A percentile compares a stretch with the other conserved stretches of the same genome.
These are phyloP conservation scores for Tragelaphus strepsiceros DNA, from an alignment of 2,113 vertebrate genomes.

Conservation along the genomic window DNA sequence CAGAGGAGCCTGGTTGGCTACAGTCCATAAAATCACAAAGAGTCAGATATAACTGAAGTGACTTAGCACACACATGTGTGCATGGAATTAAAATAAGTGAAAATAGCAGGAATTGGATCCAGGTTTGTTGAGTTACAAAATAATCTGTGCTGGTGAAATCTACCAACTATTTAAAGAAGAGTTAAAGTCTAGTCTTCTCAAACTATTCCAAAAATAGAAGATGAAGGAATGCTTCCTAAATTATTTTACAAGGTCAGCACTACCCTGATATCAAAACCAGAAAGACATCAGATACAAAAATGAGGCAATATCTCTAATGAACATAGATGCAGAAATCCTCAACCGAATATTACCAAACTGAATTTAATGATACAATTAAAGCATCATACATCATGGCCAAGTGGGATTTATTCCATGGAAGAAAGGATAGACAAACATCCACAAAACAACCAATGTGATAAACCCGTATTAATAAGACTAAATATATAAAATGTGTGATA, in stretches of 20 bases:
- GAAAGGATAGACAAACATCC: not conserved
- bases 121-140: conserved; percentile 2
- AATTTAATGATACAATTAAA: not conserved
- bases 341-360: not conserved
- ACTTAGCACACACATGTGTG: not conserved
- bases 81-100: not conserved
- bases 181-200: not conserved
- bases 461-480: too few species aligned
- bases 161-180: not conserved
- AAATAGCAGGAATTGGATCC: not conserved
- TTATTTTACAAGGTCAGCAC: not conserved
- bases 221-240: not conserved
- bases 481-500: too few species aligned
- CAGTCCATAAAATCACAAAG: not conserved
- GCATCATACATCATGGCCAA: not conserved
- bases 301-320: not conserved
- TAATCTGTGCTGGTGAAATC: not conserved
- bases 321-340: not conserved
- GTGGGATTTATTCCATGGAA: not conserved
- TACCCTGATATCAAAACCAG: not conserved
- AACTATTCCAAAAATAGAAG: not conserved
- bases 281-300: not conserved
- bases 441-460: too few species aligned
- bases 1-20: not conserved
- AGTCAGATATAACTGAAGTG: not conserved